Conservation (phyloP, 2,888 invertebrate genomes). For the Imbricaverruca yamaguchii region DNA sequence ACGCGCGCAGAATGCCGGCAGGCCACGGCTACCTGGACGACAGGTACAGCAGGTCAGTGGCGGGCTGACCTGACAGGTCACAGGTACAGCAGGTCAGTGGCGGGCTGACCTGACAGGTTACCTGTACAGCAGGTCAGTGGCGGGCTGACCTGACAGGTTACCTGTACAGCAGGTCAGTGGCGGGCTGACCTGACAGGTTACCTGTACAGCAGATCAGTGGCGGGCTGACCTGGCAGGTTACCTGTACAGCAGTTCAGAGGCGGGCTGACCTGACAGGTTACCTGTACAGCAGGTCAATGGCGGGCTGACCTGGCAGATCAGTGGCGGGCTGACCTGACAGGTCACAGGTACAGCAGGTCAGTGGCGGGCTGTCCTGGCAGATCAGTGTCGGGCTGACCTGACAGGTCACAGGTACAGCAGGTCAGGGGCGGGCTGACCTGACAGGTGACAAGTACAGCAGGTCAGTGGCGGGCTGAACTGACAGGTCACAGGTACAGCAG, state of each 20-base stretch:
- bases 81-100: conserved; percentile 13
- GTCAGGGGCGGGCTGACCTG: neutral
- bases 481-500: conserved; percentile 1
- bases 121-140: conserved; percentile 1
- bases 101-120: neutral
- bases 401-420: conserved; percentile 1
- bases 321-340: neutral
- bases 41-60: conserved; percentile 1
- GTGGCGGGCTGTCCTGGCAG: conserved; percentile 10
- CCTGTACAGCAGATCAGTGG: neutral
- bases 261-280: neutral
- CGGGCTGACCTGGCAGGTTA: no score
- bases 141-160: no score
- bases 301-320: conserved; percentile 30
- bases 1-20: conserved; percentile 26
- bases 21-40: conserved; percentile 17
- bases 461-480: neutral
- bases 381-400: no score
- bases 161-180: neutral
- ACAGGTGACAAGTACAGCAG: neutral
- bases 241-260: neutral
- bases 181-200: neutral
- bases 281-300: neutral
- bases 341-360: neutral
- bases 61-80: no score